These are phyloP conservation scores for Thereva unica DNA, from an alignment of 2,888 invertebrate genomes.

Conservation along the genomic window DNA sequence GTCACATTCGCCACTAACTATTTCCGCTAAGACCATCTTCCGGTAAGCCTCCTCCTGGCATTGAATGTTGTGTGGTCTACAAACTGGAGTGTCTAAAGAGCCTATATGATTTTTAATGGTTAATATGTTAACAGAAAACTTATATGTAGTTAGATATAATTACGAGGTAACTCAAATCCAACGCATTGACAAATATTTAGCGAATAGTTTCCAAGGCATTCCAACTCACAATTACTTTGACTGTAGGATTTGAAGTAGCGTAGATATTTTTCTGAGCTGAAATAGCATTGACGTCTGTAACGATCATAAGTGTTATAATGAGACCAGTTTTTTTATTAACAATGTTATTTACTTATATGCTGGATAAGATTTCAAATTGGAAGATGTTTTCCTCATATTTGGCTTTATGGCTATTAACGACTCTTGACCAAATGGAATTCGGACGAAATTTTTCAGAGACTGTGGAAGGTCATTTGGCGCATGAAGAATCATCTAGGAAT, in stretches of 20 bases:
- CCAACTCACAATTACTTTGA: constrained; percentile 69
- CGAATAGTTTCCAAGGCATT: constrained; percentile 68
- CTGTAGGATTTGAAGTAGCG: constrained; percentile 67
- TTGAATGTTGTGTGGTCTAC: too few species aligned
- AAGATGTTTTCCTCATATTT: constrained; percentile 70
- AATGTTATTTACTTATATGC: constrained; percentile 55
- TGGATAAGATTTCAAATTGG: constrained; percentile 62
- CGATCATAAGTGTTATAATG: not conserved
- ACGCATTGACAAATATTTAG: constrained; percentile 64
- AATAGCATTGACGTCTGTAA: constrained; percentile 65
- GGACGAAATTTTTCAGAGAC: constrained; percentile 66
- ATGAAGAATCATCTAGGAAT: constrained; percentile 64
- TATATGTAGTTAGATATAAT: constrained; percentile 35
- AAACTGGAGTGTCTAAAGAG: too few species aligned
- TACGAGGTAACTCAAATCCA: constrained; percentile 67
- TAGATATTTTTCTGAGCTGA: constrained; percentile 64
- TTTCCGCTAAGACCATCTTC: not conserved
- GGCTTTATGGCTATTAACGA: constrained; percentile 68
- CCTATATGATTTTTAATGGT: too few species aligned
- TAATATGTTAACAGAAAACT: too few species aligned
- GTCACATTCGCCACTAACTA: constrained; percentile 9
- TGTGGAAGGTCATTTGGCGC: constrained; percentile 68
- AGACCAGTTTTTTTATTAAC: too few species aligned
- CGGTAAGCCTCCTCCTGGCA: not conserved
- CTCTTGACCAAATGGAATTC: constrained; percentile 67